phyloP scores from a whole-genome alignment of 2,797 vertebrate species.

The Erpetoichthys calabaricus region DNA sequence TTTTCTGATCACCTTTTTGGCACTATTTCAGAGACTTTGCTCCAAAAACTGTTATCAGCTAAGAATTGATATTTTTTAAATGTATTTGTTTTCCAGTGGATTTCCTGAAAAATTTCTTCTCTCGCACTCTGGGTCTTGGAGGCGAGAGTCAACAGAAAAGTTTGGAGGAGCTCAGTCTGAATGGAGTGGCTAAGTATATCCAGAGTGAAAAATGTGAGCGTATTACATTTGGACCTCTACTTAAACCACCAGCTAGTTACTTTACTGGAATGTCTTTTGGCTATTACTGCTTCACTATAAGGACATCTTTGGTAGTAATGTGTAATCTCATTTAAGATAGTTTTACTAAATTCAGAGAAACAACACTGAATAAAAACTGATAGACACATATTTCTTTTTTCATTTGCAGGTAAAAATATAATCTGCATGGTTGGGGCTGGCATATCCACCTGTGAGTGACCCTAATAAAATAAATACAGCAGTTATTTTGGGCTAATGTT shows the following conservation, averaged over 20 bases:
- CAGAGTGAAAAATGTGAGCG: constrained; percentile 68
- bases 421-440: constrained; percentile 85
- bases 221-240: not conserved
- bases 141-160: constrained; percentile 50
- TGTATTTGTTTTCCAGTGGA: constrained; percentile 54
- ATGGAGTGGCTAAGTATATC: constrained; percentile 65
- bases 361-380: too few species aligned
- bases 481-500: not conserved
- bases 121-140: constrained; percentile 58
- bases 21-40: too few species aligned
- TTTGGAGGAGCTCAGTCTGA: constrained; percentile 69
- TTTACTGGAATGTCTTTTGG: not conserved
- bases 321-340: not conserved
- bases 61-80: too few species aligned
- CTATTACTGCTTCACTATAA: not conserved
- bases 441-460: constrained; percentile 79
- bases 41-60: too few species aligned
- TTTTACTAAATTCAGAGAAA: not conserved
- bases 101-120: constrained; percentile 71
- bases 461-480: not conserved
- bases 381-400: not conserved
- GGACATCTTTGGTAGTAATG: not conserved
- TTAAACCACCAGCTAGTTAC: not conserved
- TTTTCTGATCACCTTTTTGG: too few species aligned
- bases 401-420: constrained; percentile 61